phyloP scores from a whole-genome alignment of 1,140 invertebrate species.

The Stegodyphus dumicola region DNA sequence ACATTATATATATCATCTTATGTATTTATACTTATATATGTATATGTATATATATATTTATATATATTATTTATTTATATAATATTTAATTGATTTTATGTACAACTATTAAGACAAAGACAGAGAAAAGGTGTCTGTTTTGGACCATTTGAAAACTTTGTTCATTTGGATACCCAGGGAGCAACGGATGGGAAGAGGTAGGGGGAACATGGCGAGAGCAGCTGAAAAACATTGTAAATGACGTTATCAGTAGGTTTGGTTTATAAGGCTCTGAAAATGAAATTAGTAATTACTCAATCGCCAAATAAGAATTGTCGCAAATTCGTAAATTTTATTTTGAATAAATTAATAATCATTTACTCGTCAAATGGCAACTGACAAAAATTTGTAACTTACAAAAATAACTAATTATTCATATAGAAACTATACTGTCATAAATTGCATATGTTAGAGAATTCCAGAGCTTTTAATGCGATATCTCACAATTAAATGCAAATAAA shows the following conservation, averaged over 20 bases:
- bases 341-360: not conserved
- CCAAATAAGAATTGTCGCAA: not conserved
- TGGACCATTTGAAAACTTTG: conserved; percentile 45
- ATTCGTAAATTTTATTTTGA: not conserved
- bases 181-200: conserved; percentile 4
- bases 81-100: conserved; percentile 24
- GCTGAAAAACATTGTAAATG: not conserved
- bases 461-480: too few relatives aligned
- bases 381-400: not conserved
- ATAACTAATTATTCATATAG: too few relatives aligned
- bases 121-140: conserved; percentile 10
- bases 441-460: too few relatives aligned
- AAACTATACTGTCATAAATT: too few relatives aligned
- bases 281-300: not conserved
- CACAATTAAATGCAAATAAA: too few relatives aligned
- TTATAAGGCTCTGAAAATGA: not conserved
- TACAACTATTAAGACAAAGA: conserved; percentile 39
- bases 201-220: not conserved
- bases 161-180: conserved; percentile 44
- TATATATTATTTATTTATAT: conserved; percentile 26
- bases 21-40: not conserved
- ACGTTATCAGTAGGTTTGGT: not conserved
- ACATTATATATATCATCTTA: conserved; percentile 8
- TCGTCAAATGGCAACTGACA: not conserved
- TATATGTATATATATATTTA: conserved; percentile 45